These are phyloP conservation scores for Parus major DNA, from an alignment of 2,113 vertebrate species.

Conservation along the genomic window DNA sequence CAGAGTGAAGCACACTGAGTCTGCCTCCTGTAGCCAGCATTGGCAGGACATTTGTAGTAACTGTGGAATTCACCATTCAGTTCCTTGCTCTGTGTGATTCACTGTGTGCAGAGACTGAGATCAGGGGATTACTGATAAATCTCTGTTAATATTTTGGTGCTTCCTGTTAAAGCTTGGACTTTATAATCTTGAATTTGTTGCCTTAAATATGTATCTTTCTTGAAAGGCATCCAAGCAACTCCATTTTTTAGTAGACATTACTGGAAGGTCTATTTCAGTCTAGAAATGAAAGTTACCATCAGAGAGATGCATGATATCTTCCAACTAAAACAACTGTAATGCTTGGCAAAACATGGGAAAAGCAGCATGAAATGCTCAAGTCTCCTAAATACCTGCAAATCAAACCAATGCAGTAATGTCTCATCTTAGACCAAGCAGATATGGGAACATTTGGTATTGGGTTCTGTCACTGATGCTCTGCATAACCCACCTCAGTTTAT, in stretches of 20 bases:
- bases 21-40: not conserved
- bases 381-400: not conserved
- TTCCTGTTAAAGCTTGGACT: not conserved
- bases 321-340: not conserved
- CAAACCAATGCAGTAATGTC: not conserved
- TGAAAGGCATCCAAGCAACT: not conserved
- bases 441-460: rapidly evolving
- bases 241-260: not conserved
- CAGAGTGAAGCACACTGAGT: not conserved
- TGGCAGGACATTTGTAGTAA: not conserved
- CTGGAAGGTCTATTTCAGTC: not conserved
- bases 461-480: not conserved
- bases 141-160: not conserved
- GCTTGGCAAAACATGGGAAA: not conserved
- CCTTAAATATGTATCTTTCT: not conserved
- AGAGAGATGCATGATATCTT: not conserved
- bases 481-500: not conserved
- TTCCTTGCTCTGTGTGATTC: not conserved
- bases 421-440: not conserved
- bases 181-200: not conserved
- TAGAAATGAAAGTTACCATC: not conserved
- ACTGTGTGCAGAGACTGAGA: not conserved
- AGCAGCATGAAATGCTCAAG: not conserved
- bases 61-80: not conserved
- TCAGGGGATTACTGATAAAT: not conserved